Evolutionary conservation across 2,113 vertebrate species (phyloP).

Genomic region (Pelecanoides urinatrix): DNA sequence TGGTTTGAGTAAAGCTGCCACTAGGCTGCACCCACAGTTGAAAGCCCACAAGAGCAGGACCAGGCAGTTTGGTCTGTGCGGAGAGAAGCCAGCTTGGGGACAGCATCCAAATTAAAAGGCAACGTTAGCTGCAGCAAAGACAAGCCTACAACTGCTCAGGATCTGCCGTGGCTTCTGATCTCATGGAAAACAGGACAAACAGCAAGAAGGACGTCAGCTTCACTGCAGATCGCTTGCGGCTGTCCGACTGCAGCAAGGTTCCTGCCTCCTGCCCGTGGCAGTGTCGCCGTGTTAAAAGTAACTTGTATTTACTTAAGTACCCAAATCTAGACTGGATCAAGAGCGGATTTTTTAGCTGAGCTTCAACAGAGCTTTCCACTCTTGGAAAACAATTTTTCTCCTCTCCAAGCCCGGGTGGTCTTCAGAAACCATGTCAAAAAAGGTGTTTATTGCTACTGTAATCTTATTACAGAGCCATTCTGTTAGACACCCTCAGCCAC

Average conservation of each 20-base stretch:
- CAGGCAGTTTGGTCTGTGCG: too few species aligned
- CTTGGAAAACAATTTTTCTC: neutral
- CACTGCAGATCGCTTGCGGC: neutral
- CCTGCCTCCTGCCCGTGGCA: neutral
- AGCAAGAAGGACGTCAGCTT: neutral
- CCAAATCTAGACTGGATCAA: neutral
- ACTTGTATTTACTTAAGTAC: neutral
- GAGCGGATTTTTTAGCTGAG: neutral
- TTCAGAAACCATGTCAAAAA: neutral
- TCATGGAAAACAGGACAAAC: neutral
- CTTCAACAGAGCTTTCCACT: neutral
- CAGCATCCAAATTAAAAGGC: neutral
- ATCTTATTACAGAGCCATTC: neutral
- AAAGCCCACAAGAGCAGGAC: neutral
- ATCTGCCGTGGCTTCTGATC: neutral
- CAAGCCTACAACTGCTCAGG: neutral
- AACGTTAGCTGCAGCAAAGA: neutral
- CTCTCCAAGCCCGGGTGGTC: neutral
- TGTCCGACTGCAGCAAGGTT: neutral
- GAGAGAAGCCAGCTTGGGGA: neutral
- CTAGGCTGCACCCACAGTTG: neutral
- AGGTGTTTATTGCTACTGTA: neutral
- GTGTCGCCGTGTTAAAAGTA: neutral
- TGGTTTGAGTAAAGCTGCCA: neutral
- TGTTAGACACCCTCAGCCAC: neutral